Evolutionary conservation across 2,888 invertebrate genomes (phyloP).

Genomic region (Toxonevra muliebris): DNA sequence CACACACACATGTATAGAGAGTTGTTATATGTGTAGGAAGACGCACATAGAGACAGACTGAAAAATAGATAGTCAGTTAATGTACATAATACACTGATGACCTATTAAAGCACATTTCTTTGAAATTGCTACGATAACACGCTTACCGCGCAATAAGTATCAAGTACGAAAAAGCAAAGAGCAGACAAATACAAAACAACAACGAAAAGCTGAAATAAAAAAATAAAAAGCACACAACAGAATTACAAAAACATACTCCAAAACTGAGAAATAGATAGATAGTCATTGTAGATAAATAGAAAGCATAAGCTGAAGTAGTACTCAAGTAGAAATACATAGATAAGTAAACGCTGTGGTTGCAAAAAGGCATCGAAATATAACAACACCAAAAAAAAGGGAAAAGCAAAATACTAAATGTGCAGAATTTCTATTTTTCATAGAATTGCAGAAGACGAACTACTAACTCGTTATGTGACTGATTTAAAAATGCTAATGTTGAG

Average conservation of each 20-base stretch:
- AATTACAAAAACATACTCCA: too few species aligned
- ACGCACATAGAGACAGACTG: slow-evolving; percentile 2
- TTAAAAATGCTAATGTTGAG: too few species aligned
- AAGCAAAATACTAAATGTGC: too few species aligned
- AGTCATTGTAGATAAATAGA: too few species aligned
- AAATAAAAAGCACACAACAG: too few species aligned
- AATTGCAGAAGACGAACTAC: too few species aligned
- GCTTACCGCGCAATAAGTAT: background rate
- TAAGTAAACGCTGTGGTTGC: slow-evolving; percentile 50
- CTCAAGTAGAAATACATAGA: slow-evolving; percentile 34
- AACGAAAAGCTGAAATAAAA: too few species aligned
- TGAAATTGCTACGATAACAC: slow-evolving; percentile 12
- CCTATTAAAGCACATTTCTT: slow-evolving; percentile 39
- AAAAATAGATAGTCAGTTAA: background rate
- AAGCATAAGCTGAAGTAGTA: too few species aligned
- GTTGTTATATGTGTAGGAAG: slow-evolving; percentile 11
- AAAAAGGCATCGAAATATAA: slow-evolving; percentile 18
- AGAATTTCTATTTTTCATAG: too few species aligned
- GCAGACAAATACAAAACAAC: too few species aligned
- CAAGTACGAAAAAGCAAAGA: background rate
- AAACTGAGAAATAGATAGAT: too few species aligned
- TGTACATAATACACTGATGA: slow-evolving; percentile 39
- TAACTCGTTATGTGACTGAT: too few species aligned
- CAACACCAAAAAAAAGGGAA: background rate
- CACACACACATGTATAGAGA: slow-evolving; percentile 32